These are phyloP conservation scores for Lucinisca nassula DNA, from an alignment of 2,888 invertebrate species.

Conservation along the genomic window DNA sequence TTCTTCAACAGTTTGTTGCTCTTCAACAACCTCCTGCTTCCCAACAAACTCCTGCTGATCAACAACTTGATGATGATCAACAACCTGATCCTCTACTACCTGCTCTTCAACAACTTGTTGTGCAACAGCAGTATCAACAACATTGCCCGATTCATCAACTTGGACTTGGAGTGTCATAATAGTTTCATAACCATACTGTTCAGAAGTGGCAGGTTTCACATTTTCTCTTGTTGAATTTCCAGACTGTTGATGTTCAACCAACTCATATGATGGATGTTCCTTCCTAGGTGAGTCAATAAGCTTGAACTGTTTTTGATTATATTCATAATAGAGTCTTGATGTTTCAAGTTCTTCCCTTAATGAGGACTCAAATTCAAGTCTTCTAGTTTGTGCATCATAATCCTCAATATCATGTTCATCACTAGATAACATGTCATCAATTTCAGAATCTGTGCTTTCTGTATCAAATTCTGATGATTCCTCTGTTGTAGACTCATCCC, in stretches of 20 bases:
- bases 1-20: not conserved
- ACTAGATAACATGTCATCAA: slow-evolving; percentile 69
- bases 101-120: slow-evolving; percentile 34
- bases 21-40: not conserved
- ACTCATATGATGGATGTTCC: slow-evolving; percentile 4
- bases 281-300: not conserved
- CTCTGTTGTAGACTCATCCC: not conserved
- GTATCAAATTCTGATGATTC: slow-evolving; percentile 45
- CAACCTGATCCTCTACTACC: slow-evolving; percentile 16
- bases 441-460: slow-evolving; percentile 64
- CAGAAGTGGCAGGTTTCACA: not conserved
- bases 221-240: not conserved
- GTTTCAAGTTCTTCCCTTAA: slow-evolving; percentile 65
- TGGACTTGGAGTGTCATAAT: not conserved
- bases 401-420: slow-evolving; percentile 53
- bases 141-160: slow-evolving; percentile 11
- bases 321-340: slow-evolving; percentile 66
- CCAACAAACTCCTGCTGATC: not conserved
- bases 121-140: slow-evolving; percentile 32
- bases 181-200: not conserved
- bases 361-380: slow-evolving; percentile 61
- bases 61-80: not conserved
- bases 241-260: not conserved
- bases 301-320: slow-evolving; percentile 42
- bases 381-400: not conserved